Percentiles rank a stretch among this genome's conserved stretches.
Conservation (phyloP, 2,797 vertebrate species). For the Bucorvus abyssinicus region DNA sequence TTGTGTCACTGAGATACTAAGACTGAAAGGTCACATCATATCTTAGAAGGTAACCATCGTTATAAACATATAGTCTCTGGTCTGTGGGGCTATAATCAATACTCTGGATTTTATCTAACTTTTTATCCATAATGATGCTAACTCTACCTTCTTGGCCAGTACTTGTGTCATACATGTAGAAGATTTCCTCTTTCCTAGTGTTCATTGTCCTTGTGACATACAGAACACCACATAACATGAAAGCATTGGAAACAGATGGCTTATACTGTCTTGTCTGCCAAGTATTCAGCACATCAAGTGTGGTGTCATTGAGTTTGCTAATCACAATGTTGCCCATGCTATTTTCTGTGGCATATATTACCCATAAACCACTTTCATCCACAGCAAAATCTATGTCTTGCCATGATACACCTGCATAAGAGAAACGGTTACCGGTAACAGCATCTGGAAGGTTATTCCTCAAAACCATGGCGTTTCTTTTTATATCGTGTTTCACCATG, state of each 20-base stretch:
- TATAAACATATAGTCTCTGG: conserved; percentile 77
- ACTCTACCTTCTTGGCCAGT: conserved; percentile 65
- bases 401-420: conserved; percentile 75
- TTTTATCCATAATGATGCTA: conserved; percentile 68
- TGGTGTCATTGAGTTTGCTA: conserved; percentile 78
- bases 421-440: conserved; percentile 73
- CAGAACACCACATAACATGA: conserved; percentile 79
- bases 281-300: conserved; percentile 74
- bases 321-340: conserved; percentile 79
- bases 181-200: conserved; percentile 77
- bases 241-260: conserved; percentile 76
- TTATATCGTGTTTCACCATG: conserved; percentile 68
- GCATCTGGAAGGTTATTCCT: conserved; percentile 57
- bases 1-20: neutral
- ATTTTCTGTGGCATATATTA: conserved; percentile 79
- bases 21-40: conserved; percentile 56
- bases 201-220: conserved; percentile 72
- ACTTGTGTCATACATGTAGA: conserved; percentile 78
- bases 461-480: neutral
- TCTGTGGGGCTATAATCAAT: conserved; percentile 76
- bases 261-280: conserved; percentile 79
- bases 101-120: conserved; percentile 73
- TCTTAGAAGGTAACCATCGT: conserved; percentile 73
- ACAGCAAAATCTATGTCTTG: conserved; percentile 77
- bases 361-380: conserved; percentile 81